Conservation (phyloP, 2,113 vertebrate genomes). For the Apistogramma diplotaenia region DNA sequence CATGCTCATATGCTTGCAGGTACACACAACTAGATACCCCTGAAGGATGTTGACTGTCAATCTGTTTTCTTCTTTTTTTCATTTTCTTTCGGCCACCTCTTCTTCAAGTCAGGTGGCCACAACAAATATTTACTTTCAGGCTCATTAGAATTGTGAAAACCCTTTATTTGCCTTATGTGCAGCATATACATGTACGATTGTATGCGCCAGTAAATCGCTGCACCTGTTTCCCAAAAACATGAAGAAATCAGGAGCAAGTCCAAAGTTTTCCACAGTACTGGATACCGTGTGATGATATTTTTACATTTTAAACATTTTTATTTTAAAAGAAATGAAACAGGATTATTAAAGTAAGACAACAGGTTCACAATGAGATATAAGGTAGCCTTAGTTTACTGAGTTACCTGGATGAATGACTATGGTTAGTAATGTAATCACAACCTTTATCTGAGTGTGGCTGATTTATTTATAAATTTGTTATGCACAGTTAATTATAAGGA, state of each 20-base stretch:
- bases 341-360: background rate
- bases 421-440: background rate
- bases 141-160: no score
- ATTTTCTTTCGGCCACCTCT: background rate
- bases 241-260: no score
- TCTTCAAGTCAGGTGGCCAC: no score
- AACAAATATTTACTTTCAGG: no score
- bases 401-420: background rate
- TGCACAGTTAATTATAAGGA: background rate
- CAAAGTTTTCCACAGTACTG: no score
- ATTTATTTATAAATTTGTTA: background rate
- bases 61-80: background rate
- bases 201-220: no score
- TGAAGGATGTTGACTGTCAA: background rate
- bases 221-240: no score
- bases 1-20: background rate
- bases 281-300: no score
- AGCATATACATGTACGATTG: no score
- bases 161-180: no score
- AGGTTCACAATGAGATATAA: background rate
- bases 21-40: background rate
- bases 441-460: background rate
- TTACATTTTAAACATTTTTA: no score
- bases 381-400: background rate
- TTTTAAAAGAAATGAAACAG: background rate